phyloP scores from a whole-genome alignment of 2,113 vertebrate genomes.

The Rostratula benghalensis region DNA sequence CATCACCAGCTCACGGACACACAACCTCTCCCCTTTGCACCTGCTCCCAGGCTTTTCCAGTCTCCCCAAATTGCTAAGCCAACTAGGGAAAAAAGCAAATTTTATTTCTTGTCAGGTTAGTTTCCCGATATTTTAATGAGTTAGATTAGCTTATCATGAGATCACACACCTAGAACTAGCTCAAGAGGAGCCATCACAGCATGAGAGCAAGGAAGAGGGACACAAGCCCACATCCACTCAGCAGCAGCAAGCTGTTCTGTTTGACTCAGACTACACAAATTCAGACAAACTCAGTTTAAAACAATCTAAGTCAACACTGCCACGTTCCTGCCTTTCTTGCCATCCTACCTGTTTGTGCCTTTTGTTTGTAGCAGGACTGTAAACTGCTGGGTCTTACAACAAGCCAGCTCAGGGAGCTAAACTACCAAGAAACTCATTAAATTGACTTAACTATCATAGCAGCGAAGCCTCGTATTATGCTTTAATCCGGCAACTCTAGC shows the following conservation, averaged over 20 bases:
- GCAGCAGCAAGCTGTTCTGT: background rate
- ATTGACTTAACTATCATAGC: background rate
- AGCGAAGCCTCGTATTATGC: background rate
- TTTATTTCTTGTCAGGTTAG: background rate
- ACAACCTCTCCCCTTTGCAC: background rate
- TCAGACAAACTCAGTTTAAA: background rate
- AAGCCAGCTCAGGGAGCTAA: background rate
- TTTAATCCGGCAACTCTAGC: background rate
- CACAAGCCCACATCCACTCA: background rate
- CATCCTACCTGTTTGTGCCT: background rate
- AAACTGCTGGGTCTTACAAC: background rate
- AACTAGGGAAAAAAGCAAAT: background rate
- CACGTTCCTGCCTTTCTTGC: background rate
- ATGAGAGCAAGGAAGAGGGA: background rate
- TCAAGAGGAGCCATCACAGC: background rate
- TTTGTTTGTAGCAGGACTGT: background rate
- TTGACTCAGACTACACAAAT: background rate
- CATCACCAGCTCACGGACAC: background rate
- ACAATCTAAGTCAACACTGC: background rate
- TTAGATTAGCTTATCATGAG: background rate
- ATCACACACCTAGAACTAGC: background rate
- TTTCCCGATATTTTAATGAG: background rate
- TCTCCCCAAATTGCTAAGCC: background rate
- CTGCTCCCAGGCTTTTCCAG: background rate
- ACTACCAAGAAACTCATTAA: constrained; percentile 2